phyloP scores from a whole-genome alignment of 2,888 invertebrate genomes.

The Campoplex capitator region DNA sequence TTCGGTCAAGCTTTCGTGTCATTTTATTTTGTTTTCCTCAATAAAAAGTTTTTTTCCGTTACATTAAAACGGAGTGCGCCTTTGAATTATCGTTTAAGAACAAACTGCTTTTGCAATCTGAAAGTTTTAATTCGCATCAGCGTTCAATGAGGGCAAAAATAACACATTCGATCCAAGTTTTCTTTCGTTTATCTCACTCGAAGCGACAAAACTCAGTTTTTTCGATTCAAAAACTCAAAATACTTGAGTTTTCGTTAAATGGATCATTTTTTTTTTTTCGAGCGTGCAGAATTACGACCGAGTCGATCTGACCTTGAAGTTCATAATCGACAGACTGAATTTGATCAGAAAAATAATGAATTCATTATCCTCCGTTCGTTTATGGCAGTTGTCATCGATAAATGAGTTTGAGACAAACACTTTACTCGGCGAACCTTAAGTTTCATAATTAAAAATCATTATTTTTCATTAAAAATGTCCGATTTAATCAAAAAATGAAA shows the following conservation, averaged over 20 bases:
- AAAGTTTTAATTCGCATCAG: too few species aligned
- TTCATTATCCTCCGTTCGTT: neutral
- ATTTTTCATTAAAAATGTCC: neutral
- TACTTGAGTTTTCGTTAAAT: neutral
- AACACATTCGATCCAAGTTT: too few species aligned
- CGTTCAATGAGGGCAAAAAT: too few species aligned
- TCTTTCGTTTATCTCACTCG: too few species aligned
- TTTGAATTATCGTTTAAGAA: too few species aligned
- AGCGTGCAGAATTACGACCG: neutral
- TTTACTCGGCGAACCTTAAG: neutral
- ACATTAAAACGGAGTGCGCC: too few species aligned
- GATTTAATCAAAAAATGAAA: neutral
- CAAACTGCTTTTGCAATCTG: too few species aligned
- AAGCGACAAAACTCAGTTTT: too few species aligned
- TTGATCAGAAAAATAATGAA: neutral
- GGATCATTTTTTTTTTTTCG: neutral
- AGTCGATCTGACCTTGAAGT: neutral
- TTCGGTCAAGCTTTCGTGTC: too few species aligned
- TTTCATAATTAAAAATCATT: neutral
- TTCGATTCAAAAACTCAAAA: too few species aligned
- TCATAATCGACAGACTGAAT: neutral
- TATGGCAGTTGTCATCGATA: neutral
- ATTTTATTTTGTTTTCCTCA: too few species aligned
- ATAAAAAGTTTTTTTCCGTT: too few species aligned
- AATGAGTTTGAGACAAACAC: neutral